Base-by-base conservation (phyloP, 2,888 invertebrate species). In the Macrophya annulata region DNA sequence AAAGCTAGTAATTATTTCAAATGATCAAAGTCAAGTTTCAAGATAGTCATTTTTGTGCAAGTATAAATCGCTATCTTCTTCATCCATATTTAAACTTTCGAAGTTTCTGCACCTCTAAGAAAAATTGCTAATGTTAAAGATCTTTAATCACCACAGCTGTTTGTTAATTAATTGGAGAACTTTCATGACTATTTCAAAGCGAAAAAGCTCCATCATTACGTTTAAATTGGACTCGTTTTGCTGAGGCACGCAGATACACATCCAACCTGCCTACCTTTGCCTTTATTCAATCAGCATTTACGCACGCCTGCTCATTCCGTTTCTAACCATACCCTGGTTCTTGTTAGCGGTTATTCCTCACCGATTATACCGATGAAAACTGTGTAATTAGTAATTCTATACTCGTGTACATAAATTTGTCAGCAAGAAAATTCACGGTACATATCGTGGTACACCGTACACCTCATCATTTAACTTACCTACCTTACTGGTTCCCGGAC, bases 111-210 rank as follows among this genome's bases (percentile, higher is more conserved):
- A 15, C 0, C 12, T 37, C 4, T 31, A 31, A 51, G 31, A 55
- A 55, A 55, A 77, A n/a, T 68, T 68, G 17, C 15, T 3, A 48
- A 31, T 77, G 31, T 31, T 9, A 37, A n/a, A 74, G 40, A 74
- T 37, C 25, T 55, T 77, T 9, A 77, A 77, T 55, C 51, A 55
- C 17, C 15, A 17, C 5, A 51, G n/a, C 31, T 51, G 37, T 17
- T 51, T 31, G 40, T 81, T 81, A 43, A 81, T 62, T 81, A 81
- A 59, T 62, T 59, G 62, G 17, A 43, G 10, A 81, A 59, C 81
- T 21, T 81, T 81, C 43, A 25, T 9, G 81, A 62, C 62, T 81
- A 21, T 81, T 81, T 43, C 37, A 59, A 81, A 62, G 21, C 62
- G 43, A 37, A 62, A 81, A 81, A 4, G 81, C 9, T 17, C 17